Conservation (phyloP, 2,797 vertebrate genomes). For the Siniperca scherzeri region DNA sequence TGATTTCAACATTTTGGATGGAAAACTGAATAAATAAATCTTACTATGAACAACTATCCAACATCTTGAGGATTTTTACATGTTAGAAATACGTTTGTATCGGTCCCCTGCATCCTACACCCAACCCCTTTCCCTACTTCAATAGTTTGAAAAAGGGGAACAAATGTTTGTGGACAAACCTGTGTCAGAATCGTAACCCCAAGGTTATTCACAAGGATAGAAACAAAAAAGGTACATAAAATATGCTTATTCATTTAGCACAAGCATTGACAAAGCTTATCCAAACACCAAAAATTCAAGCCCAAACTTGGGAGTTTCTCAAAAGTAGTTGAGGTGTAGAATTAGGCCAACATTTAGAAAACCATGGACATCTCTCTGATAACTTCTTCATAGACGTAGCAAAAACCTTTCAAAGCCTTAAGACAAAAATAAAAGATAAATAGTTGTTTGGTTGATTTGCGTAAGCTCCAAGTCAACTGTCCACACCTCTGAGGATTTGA, state of each 20-base stretch:
- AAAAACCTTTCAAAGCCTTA: slow-evolving; percentile 48
- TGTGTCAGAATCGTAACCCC: slow-evolving; percentile 15
- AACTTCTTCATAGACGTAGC: slow-evolving; percentile 27
- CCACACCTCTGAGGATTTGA: slow-evolving; percentile 47
- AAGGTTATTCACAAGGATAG: slow-evolving; percentile 44
- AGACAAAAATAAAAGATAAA: slow-evolving; percentile 5
- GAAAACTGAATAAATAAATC: slow-evolving; percentile 72
- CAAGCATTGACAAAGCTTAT: slow-evolving; percentile 32
- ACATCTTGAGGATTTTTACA: slow-evolving; percentile 53
- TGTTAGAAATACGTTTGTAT: slow-evolving; percentile 52
- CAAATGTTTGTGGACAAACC: slow-evolving; percentile 34
- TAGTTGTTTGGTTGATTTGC: slow-evolving; percentile 53
- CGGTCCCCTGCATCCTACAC: slow-evolving; percentile 20
- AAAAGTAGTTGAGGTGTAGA: slow-evolving; percentile 57
- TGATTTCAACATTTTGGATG: slow-evolving; percentile 52
- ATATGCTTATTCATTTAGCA: slow-evolving; percentile 39
- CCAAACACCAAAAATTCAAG: slow-evolving; percentile 41
- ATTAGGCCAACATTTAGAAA: slow-evolving; percentile 43
- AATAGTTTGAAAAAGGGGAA: slow-evolving; percentile 43
- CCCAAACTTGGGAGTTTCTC: slow-evolving; percentile 21
- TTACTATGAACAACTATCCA: slow-evolving; percentile 41
- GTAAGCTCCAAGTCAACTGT: slow-evolving; percentile 36
- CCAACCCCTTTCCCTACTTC: slow-evolving; percentile 7
- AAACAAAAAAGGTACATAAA: slow-evolving; percentile 41
- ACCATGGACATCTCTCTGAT: slow-evolving; percentile 36